Evolutionary conservation across 2,888 invertebrate species (phyloP), one percentile per base, ranked within the genome.

Genomic region (Drosophila sordidula): DNA sequence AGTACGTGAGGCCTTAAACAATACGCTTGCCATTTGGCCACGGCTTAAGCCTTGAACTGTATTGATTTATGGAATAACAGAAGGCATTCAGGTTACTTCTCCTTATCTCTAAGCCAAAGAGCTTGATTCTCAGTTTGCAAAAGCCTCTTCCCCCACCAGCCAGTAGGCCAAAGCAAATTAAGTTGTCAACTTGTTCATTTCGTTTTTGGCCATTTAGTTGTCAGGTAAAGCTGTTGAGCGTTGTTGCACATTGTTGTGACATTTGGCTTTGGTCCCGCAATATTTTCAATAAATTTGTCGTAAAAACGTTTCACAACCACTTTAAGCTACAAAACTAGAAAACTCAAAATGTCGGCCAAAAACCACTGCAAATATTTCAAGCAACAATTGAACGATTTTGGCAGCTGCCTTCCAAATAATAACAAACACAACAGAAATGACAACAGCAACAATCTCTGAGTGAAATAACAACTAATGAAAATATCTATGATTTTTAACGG

Each of bases 281-380:
- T 39, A 50, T 63, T 72, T 81, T 61, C 83, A 86, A 83, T 88
- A 86, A 87, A 82, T 66, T 57, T 76, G 52, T 65, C 86, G 69
- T 41, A 41, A 34, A 61, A 63, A 44, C 54, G 47, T 56, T 78
- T 78, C 57, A 65, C 79, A 66, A 64, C 57, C 72, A 87, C 80
- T 68, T 56, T n/a, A 80, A 64, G 67, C 63, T 3, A 29, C 22
- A n/a, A n/a, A 70, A 44, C 22, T 44, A 49, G 32, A 45, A 49
- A 41, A 34, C 59, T 32, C 9, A 50, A 67, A 64, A 57, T 32
- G 52, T 45, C 34, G 52, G 26, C 36, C 32, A 54, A 59, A 56
- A 65, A 54, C n/a, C 64, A 58, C 65, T 59, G 58, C 65, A 74
- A 76, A 72, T 66, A 66, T 45, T 51, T 36, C 6, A 6, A 41